phyloP scores from a whole-genome alignment of 2,113 vertebrate species.

The Alethe diademata region DNA sequence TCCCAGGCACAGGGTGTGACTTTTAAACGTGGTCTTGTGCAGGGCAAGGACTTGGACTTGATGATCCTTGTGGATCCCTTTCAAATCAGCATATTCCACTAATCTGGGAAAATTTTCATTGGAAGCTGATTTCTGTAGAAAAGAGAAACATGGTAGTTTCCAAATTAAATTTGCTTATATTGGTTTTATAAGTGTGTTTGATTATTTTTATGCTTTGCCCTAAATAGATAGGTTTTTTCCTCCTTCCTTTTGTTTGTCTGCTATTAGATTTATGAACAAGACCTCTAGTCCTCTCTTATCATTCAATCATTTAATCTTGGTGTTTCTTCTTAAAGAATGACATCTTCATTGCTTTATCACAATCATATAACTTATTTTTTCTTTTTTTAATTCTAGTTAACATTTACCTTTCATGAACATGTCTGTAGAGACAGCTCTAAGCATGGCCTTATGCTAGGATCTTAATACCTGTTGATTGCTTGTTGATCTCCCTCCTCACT shows the following conservation, averaged over 20 bases:
- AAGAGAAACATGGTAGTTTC: neutral
- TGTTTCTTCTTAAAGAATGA: neutral
- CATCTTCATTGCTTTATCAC: neutral
- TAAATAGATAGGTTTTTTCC: neutral
- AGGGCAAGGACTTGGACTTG: fast-evolving
- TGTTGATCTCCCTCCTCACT: neutral
- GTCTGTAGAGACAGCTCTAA: neutral
- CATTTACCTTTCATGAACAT: neutral
- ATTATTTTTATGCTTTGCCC: neutral
- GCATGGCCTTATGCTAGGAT: neutral
- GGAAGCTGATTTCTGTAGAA: neutral
- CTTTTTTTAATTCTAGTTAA: neutral
- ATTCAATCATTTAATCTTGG: neutral
- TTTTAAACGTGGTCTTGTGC: neutral
- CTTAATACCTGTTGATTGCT: neutral
- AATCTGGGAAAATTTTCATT: neutral
- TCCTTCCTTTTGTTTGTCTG: neutral
- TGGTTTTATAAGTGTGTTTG: neutral
- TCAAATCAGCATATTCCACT: neutral
- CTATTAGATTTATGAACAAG: neutral
- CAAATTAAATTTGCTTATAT: neutral
- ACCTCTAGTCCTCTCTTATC: neutral
- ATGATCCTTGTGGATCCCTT: neutral
- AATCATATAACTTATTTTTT: neutral
- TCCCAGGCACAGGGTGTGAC: neutral